phyloP scores from a whole-genome alignment of 2,888 invertebrate genomes.

The Subacronicta megacephala region DNA sequence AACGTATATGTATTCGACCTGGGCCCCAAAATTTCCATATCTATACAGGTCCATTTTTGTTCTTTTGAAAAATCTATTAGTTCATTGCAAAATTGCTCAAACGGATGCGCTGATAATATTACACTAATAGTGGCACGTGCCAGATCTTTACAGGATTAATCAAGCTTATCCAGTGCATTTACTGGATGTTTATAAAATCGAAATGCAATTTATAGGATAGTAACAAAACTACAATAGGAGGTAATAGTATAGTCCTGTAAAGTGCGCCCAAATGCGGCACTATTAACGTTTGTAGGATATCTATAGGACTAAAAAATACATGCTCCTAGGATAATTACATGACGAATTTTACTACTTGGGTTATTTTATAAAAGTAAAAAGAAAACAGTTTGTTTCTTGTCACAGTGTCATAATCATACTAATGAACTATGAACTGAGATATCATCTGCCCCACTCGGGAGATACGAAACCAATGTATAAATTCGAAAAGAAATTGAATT shows the following conservation, averaged over 20 bases:
- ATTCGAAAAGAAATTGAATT: background rate
- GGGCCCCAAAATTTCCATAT: no score
- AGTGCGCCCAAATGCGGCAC: background rate
- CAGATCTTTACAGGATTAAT: no score
- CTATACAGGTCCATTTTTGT: no score
- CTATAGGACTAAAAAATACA: background rate
- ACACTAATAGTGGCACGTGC: no score
- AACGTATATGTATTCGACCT: no score
- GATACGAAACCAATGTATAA: conserved; percentile 13
- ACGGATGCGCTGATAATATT: no score
- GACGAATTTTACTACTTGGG: no score
- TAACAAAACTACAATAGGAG: background rate
- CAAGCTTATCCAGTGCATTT: no score
- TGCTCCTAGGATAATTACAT: background rate
- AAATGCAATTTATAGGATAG: background rate
- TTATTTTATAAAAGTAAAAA: background rate
- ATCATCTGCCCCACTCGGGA: conserved; percentile 6
- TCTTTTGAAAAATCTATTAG: no score
- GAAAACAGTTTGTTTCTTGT: background rate
- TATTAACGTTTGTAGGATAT: background rate
- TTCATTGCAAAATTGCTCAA: no score
- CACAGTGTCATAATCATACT: background rate
- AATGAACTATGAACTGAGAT: background rate
- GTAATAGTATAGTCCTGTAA: conserved; percentile 1
- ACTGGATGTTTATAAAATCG: background rate